These are phyloP conservation scores for Lasioglossum pauxillum DNA, from an alignment of 2,888 invertebrate genomes.

Conservation along the genomic window DNA sequence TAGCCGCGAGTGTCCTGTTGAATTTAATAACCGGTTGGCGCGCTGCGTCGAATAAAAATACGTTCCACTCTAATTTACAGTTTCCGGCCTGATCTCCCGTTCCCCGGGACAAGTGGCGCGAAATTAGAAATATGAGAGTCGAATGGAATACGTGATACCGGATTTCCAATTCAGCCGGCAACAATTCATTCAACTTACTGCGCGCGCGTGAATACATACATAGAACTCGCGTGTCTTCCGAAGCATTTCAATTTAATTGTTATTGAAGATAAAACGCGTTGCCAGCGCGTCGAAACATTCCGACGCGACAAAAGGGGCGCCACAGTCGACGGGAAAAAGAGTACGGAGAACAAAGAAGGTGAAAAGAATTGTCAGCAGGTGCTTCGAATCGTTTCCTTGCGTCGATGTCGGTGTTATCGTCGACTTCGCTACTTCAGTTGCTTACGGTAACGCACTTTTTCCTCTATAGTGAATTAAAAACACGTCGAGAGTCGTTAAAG, in stretches of 20 bases:
- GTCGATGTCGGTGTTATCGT: not conserved
- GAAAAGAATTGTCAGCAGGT: not conserved
- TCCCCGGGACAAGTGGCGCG: not conserved
- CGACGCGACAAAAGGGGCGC: not conserved
- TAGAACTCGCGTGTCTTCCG: not conserved
- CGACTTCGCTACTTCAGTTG: not conserved
- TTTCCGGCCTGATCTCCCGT: not conserved
- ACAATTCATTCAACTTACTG: slow-evolving; percentile 22
- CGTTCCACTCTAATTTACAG: slow-evolving; percentile 31
- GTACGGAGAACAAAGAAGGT: not conserved
- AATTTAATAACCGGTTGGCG: slow-evolving; percentile 35
- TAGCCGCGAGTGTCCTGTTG: not conserved
- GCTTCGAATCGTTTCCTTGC: not conserved
- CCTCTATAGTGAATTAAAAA: not conserved
- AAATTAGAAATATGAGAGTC: slow-evolving; percentile 38
- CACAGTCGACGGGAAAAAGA: not conserved
- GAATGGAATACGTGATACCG: slow-evolving; percentile 29
- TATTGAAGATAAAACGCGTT: not conserved
- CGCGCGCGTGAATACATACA: not conserved
- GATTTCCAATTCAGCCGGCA: slow-evolving; percentile 6
- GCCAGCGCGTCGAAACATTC: not conserved
- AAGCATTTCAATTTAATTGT: slow-evolving; percentile 15
- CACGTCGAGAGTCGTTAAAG: not conserved
- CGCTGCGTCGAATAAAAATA: slow-evolving; percentile 22
- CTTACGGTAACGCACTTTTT: not conserved